Conservation (phyloP, 2,113 vertebrate species). For the Ammospiza nelsoni region DNA sequence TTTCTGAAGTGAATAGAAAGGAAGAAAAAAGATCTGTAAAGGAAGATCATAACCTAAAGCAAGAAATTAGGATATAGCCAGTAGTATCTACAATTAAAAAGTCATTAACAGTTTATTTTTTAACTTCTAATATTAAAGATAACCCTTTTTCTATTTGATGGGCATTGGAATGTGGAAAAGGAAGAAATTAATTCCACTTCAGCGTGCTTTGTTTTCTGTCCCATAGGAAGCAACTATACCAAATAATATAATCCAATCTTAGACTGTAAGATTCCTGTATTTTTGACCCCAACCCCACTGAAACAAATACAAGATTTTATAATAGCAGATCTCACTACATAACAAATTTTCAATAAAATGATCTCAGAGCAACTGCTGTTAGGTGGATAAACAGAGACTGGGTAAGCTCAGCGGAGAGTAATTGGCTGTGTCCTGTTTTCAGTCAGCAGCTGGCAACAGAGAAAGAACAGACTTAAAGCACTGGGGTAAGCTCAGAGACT, state of each 20-base stretch:
- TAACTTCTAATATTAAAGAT: not conserved
- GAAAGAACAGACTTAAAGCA: constrained; percentile 70
- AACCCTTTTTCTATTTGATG: not conserved
- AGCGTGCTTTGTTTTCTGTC: not conserved
- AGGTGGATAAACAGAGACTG: constrained; percentile 82
- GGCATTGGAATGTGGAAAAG: not conserved
- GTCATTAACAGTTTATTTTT: not conserved
- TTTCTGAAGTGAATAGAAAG: not conserved
- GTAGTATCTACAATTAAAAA: not conserved
- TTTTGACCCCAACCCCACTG: constrained; percentile 14
- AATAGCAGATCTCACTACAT: constrained; percentile 26
- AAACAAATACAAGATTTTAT: constrained; percentile 32
- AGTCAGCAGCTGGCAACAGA: constrained; percentile 73
- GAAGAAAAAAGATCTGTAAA: not conserved
- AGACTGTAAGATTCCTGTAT: not conserved
- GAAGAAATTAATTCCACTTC: not conserved
- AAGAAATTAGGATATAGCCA: not conserved
- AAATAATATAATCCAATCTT: not conserved
- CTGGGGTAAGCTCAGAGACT: constrained; percentile 74
- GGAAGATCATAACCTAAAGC: not conserved
- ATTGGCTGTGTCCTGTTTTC: constrained; percentile 83
- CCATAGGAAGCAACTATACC: not conserved
- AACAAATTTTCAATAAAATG: constrained; percentile 57
- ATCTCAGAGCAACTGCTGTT: constrained; percentile 56
- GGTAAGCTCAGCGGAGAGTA: constrained; percentile 80